Evolutionary conservation across 2,888 invertebrate species (phyloP).

Genomic region (Caenorhabditis macrosperma): DNA sequence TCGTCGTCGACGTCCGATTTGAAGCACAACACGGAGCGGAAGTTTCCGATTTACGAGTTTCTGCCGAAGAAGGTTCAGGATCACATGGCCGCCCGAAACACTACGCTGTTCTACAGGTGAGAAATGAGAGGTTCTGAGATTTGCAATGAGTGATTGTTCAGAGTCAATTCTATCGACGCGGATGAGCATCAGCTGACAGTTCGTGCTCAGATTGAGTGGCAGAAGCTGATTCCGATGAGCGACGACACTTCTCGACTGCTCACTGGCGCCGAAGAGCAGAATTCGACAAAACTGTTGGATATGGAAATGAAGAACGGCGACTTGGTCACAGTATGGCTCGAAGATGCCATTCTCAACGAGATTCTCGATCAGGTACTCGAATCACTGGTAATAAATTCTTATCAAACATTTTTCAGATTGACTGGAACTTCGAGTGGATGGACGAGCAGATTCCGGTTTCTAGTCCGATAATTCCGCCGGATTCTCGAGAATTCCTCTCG

Average conservation of each 20-base stretch:
- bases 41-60: constrained; percentile 70
- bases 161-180: constrained; percentile 65
- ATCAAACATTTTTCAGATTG: constrained; percentile 45
- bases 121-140: not conserved
- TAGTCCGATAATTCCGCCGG: constrained; percentile 73
- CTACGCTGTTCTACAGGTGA: constrained; percentile 61
- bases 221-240: constrained; percentile 35
- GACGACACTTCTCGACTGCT: constrained; percentile 39
- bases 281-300: constrained; percentile 59
- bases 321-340: constrained; percentile 74
- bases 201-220: constrained; percentile 74
- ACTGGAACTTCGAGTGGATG: constrained; percentile 80
- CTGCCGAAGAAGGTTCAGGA: constrained; percentile 72
- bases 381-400: too few species aligned
- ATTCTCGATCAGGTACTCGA: constrained; percentile 76
- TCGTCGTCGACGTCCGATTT: constrained; percentile 47
- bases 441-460: constrained; percentile 76
- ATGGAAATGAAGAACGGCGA: constrained; percentile 70
- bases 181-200: constrained; percentile 72
- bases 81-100: constrained; percentile 67
- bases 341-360: constrained; percentile 77
- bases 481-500: constrained; percentile 74
- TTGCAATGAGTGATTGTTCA: constrained; percentile 10
- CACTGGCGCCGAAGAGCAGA: constrained; percentile 15
- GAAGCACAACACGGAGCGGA: constrained; percentile 44